Base-by-base conservation (phyloP, 1,140 invertebrate genomes). In the Micrasema longulum region DNA sequence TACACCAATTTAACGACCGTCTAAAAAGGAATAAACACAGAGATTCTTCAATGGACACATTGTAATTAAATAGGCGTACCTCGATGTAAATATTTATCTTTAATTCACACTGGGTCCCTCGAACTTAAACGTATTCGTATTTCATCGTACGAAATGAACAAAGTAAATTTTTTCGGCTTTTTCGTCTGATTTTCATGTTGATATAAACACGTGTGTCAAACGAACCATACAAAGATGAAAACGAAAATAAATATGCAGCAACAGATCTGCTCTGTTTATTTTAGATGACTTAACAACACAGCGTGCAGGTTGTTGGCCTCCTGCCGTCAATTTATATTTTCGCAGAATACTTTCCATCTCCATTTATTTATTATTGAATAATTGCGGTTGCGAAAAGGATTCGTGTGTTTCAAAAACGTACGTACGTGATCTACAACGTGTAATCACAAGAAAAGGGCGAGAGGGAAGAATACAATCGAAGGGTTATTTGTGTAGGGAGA, bases 331-430 rank as follows among this genome's bases (percentile, higher is more conserved):
- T 60, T 60, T 41, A 35, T 22, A 41, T 60, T 60, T 60, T 41
- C 35, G 55, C 55, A 60, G 35, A 60, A 22, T 22, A 60, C 55
- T 60, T 60, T 60, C 55, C 55, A 41, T 60, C 55, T 60, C 36
- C 35, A 38, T 22, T 60, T 60, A 60, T 60, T 38, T 41, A 22
- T 38, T 60, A 38, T 18, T 38, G 9, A 60, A 60, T 60, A 60
- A 60, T 60, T 60, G 55, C 55, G 55, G 35, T 41, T 41, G 36
- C 55, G 41, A 22, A 41, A 60, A 23, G 55, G 55, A 38, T 60
- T 18, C 35, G 36, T 22, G 55, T 41, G 36, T 60, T 60, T 60
- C 10, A 31, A 53, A 53, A 53, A n/a, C 55, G 55, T 38, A 20
- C 55, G 16, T 60, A 60, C 55, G 55, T 60, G 55, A 18, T 23